Evolutionary conservation across 2,113 vertebrate genomes (phyloP), one percentile per base, ranked within the genome.

Genomic region (Phalacrocorax carbo): DNA sequence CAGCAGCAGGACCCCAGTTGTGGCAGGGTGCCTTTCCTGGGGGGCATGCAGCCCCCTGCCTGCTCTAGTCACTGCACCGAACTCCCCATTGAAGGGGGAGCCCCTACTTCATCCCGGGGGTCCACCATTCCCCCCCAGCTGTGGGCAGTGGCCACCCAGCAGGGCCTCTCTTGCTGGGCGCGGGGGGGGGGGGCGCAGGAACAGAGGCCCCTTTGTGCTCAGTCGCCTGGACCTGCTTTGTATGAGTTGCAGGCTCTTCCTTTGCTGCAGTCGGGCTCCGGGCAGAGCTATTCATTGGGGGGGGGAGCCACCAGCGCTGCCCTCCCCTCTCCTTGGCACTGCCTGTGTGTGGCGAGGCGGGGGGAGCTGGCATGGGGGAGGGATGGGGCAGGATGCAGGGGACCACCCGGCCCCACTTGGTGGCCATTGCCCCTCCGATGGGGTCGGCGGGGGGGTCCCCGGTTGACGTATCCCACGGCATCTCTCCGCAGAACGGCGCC

Each of bases 401-500:
- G 94, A 86, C 94, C 94, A 86, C 94, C 84, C 49, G 9, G 57
- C 23, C 90, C 82, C 0, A 0, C 15, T 82, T 0, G 1, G 73
- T 0, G 3, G 70, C 92, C 6, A 3, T 84, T 23, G 6, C 81
- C 90, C 61, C 86, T 82, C 73, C 6, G 27, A 15, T 76, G 92
- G 94, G 88, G 52, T 85, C n/a, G 44, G 46, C 4, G 4, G 81
- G 51, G 86, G 72, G 42, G 72, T 75, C 84, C 73, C 70, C 3
- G 19, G 13, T 44, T 96, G 82, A 96, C 23, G 82, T 82, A 6
- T 73, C 87, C 92, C 83, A 13, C 4, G 73, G 87, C 92, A 85
- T 97, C 49, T 98, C 90, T 96, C 96, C 14, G n/a, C 97, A 99
- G 99, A 99, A 99, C 66, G 99, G 99, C 97, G 98, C 99, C n/a